phyloP scores from a whole-genome alignment of 2,113 vertebrate species.

The Petrocephalus microphthalmus region DNA sequence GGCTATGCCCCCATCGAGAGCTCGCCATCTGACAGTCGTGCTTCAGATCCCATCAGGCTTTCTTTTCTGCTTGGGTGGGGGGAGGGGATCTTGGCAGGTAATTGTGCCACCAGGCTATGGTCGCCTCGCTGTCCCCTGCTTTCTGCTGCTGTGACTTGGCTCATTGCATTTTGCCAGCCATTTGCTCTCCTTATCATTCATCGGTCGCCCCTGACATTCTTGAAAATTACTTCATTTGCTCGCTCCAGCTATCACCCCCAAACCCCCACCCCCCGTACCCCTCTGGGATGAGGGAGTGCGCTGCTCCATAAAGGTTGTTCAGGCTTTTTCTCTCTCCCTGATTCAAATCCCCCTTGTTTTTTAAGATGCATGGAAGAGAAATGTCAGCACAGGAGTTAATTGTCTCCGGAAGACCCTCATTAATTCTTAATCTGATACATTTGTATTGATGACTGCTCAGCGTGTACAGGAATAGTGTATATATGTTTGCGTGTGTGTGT shows the following conservation, averaged over 20 bases:
- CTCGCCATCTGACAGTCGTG: not conserved
- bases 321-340: not conserved
- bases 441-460: slow-evolving; percentile 12
- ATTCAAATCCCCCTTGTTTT: slow-evolving; percentile 22
- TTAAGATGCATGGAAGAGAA: slow-evolving; percentile 32
- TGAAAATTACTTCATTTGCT: slow-evolving; percentile 41
- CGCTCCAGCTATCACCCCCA: slow-evolving; percentile 12
- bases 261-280: not conserved
- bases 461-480: not conserved
- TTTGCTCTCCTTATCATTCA: slow-evolving; percentile 30
- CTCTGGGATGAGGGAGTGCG: not conserved
- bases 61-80: not conserved
- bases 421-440: slow-evolving; percentile 40
- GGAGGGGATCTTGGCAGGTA: not conserved
- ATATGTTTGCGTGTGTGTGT: not conserved
- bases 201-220: slow-evolving; percentile 34
- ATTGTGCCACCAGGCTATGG: not conserved
- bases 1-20: not conserved
- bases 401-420: slow-evolving; percentile 40
- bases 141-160: slow-evolving; percentile 26
- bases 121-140: not conserved
- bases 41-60: not conserved
- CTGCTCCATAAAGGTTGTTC: slow-evolving; percentile 1
- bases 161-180: slow-evolving; percentile 10
- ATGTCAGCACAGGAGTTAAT: slow-evolving; percentile 41